phyloP scores from a whole-genome alignment of 2,888 invertebrate species.

The Acanthoscelides obtectus region DNA sequence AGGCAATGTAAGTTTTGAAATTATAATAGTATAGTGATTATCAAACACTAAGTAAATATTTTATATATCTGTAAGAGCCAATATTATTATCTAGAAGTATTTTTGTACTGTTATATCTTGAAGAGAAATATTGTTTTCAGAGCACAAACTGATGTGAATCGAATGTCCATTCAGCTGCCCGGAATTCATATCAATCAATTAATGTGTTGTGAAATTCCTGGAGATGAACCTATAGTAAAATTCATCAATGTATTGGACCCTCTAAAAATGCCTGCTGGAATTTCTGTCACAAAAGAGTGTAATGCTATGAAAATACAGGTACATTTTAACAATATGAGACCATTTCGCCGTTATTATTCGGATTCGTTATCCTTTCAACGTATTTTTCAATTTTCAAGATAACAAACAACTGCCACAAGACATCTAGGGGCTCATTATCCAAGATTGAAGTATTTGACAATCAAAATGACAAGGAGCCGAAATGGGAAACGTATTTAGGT shows the following conservation, averaged over 20 bases:
- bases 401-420: conserved; percentile 46
- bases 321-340: conserved; percentile 6
- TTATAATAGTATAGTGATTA: neutral
- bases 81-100: neutral
- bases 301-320: conserved; percentile 42
- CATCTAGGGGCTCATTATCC: conserved; percentile 57
- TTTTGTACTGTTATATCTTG: neutral
- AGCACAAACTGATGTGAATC: neutral
- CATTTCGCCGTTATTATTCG: neutral
- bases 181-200: conserved; percentile 44
- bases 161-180: conserved; percentile 31
- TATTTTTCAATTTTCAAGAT: conserved; percentile 29
- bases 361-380: neutral
- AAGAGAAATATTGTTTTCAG: neutral
- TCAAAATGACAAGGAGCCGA: conserved; percentile 55
- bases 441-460: conserved; percentile 56
- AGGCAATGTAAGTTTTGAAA: conserved; percentile 9
- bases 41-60: too few species aligned
- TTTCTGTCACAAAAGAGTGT: conserved; percentile 38
- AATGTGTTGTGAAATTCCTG: conserved; percentile 45
- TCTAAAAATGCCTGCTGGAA: conserved; percentile 39
- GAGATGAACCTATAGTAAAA: conserved; percentile 45
- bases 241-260: conserved; percentile 44
- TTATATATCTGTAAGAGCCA: neutral
- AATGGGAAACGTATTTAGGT: conserved; percentile 70